Evolutionary conservation across 2,888 invertebrate species (phyloP).

Genomic region (Toxonevra muliebris): DNA sequence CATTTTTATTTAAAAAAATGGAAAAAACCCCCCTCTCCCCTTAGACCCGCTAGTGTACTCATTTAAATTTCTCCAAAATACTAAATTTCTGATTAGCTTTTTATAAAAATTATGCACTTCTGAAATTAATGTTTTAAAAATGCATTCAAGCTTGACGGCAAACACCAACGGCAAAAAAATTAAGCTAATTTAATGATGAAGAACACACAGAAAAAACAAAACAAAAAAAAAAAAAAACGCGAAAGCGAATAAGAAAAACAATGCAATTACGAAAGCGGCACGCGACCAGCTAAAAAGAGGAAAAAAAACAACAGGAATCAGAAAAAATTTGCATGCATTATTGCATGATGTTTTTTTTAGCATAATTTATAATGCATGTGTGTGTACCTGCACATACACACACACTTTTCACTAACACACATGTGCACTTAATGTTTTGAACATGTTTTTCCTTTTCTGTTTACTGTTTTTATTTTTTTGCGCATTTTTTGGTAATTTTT

Average conservation of each 20-base stretch:
- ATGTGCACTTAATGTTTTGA: slow-evolving; percentile 10
- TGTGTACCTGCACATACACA: slow-evolving; percentile 7
- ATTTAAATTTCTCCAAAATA: too few species aligned
- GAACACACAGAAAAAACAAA: slow-evolving; percentile 2
- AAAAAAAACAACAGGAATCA: not conserved
- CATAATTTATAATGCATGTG: slow-evolving; percentile 7
- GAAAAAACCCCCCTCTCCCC: too few species aligned
- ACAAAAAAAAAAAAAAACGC: slow-evolving; percentile 9
- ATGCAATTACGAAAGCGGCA: slow-evolving; percentile 31
- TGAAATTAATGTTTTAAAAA: too few species aligned
- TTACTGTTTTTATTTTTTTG: slow-evolving; percentile 8
- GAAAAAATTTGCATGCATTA: not conserved
- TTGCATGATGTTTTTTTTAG: slow-evolving; percentile 5
- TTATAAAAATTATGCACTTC: too few species aligned
- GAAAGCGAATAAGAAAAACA: slow-evolving; percentile 14
- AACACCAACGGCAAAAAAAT: not conserved
- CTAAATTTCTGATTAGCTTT: too few species aligned
- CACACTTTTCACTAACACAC: slow-evolving; percentile 6
- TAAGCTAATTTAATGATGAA: slow-evolving; percentile 21
- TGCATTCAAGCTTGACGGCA: too few species aligned
- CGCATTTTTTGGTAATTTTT: not conserved
- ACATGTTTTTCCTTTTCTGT: slow-evolving; percentile 10
- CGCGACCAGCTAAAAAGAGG: slow-evolving; percentile 30
- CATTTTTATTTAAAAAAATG: too few species aligned
- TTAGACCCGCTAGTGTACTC: too few species aligned